Percentiles rank a stretch among this genome's conserved stretches.
Evolutionary conservation across 2,113 vertebrate genomes (phyloP).

Genomic region (Marmota monax): DNA sequence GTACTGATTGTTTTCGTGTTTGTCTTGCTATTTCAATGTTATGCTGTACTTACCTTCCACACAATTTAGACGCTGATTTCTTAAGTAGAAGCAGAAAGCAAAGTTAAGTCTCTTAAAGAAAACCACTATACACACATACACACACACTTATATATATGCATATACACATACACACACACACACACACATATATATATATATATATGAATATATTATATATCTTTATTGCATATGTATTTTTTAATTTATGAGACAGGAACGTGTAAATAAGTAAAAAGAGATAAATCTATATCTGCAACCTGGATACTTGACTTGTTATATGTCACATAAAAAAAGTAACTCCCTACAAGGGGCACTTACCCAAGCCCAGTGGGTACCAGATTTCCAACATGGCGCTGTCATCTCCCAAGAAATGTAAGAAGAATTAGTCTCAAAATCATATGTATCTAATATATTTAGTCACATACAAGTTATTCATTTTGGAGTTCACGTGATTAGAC

Average conservation of each 20-base stretch:
- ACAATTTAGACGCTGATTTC: background rate
- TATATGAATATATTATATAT: background rate
- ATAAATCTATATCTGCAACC: background rate
- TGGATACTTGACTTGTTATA: background rate
- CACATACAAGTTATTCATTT: slow-evolving; percentile 70
- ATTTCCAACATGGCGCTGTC: slow-evolving; percentile 55
- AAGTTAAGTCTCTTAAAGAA: slow-evolving; percentile 42
- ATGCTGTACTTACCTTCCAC: background rate
- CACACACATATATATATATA: too few relatives aligned
- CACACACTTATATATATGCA: background rate
- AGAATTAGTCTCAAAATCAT: slow-evolving; percentile 41
- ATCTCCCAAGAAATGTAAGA: slow-evolving; percentile 8
- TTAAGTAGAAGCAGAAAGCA: background rate
- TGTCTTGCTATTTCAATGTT: slow-evolving; percentile 56
- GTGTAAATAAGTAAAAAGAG: background rate
- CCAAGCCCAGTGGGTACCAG: background rate
- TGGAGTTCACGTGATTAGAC: slow-evolving; percentile 78
- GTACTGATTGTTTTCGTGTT: slow-evolving; percentile 59
- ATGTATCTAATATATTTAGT: background rate
- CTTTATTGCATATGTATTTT: background rate
- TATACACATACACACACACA: too few relatives aligned
- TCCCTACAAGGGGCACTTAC: background rate
- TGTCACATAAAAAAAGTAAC: background rate
- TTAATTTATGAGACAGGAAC: background rate
- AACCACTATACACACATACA: background rate